Evolutionary conservation across 2,113 vertebrate genomes (phyloP).

Genomic region (Burhinus oedicnemus): DNA sequence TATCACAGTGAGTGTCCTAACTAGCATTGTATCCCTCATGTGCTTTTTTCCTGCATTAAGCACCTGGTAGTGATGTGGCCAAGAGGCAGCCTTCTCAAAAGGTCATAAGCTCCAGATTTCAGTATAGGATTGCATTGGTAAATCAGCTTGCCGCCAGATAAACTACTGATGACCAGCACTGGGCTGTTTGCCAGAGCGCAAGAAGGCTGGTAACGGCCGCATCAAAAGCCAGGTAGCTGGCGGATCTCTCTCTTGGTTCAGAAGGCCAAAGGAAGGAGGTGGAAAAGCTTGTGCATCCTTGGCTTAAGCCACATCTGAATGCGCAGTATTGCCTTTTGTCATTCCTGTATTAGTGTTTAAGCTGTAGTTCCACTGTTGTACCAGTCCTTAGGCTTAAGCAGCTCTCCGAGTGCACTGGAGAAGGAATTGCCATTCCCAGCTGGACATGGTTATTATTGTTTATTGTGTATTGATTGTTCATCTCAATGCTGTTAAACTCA

Average conservation of each 20-base stretch:
- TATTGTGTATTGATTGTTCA: neutral
- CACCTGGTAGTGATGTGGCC: neutral
- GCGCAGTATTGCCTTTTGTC: neutral
- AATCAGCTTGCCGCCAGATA: neutral
- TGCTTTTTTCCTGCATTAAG: neutral
- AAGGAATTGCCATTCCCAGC: neutral
- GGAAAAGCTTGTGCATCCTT: neutral
- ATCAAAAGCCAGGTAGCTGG: neutral
- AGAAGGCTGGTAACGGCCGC: neutral
- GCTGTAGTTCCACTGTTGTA: neutral
- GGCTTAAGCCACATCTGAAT: neutral
- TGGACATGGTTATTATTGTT: neutral
- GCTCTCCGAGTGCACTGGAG: neutral
- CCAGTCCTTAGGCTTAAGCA: neutral
- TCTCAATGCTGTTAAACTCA: neutral
- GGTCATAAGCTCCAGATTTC: neutral
- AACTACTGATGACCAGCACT: neutral
- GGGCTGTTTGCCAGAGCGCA: neutral
- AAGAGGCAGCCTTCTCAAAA: neutral
- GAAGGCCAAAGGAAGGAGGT: neutral
- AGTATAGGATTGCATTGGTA: neutral
- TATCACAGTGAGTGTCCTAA: neutral
- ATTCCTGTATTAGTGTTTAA: neutral
- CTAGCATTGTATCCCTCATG: neutral
- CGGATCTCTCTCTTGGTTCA: neutral